Evolutionary conservation across 2,888 invertebrate genomes (phyloP), one percentile per base, ranked within the genome.

Genomic region (Serrognathus titanus): DNA sequence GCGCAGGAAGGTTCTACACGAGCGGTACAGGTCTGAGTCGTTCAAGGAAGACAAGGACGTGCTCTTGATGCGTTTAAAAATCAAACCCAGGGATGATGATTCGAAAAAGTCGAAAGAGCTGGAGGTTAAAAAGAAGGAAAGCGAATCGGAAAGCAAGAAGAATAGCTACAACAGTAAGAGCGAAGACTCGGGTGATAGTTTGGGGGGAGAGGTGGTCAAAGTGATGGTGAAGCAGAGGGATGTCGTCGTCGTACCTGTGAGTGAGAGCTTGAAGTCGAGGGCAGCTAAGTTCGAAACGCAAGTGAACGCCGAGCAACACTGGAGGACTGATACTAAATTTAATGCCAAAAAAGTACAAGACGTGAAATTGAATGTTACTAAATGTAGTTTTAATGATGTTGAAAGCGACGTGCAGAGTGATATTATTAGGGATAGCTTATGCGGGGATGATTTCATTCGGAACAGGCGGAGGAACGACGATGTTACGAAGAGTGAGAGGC

Each of bases 1-100:
- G 71, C 80, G 94, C n/a, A 81, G 94, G 50, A 88, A 87, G 65
- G 90, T 92, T 69, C 77, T 94, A 10, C 83, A 92, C 46, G 92
- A 94, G 71, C 93, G 92, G 74, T 93, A 92, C 73, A 88, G 90
- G 61, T 88, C 90, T 1, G 92, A 92, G 65, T 88, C 91, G 8
- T 88, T 93, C 58, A 82, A 87, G 48, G 86, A 86, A 63, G 74
- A 77, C 54, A 84, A 81, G 57, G 84, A 85, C 1, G 72, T 77
- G 36, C 79, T 85, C 45, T 78, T 76, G 46, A 71, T 71, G 8
- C 64, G 75, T n/a, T 64, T 77, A 53, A 82, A 82, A 66, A 79
- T 81, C n/a, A 79, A 79, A 63, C 51, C 58, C 37, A 59, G 61
- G 24, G 56, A 57, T 9, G 57, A 57, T 12, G 63, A 60, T 2